A percentile compares a stretch with the other conserved stretches of the same genome.
phyloP scores from a whole-genome alignment of 2,888 invertebrate species.

The Tenthredo scrophulariae region DNA sequence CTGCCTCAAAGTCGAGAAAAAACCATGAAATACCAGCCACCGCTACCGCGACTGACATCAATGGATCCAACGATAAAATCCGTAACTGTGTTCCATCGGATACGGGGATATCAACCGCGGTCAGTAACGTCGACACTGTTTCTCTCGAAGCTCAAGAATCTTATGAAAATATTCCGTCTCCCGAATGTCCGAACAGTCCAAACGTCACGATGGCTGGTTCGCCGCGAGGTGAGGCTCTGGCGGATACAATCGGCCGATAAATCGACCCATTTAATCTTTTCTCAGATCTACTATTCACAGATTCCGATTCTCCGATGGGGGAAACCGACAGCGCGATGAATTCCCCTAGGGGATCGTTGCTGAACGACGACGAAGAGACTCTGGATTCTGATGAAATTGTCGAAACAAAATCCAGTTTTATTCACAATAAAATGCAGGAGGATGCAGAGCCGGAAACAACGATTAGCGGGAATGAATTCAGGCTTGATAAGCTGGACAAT shows the following conservation, averaged over 20 bases:
- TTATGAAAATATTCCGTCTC: conserved; percentile 69
- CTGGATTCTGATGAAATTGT: conserved; percentile 72
- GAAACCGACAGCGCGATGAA: conserved; percentile 74
- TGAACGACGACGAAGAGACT: conserved; percentile 71
- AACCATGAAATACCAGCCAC: conserved; percentile 67
- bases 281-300: conserved; percentile 50
- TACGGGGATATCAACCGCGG: conserved; percentile 59
- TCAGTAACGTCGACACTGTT: conserved; percentile 67
- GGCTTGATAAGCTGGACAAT: conserved; percentile 62
- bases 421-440: conserved; percentile 70
- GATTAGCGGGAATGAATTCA: conserved; percentile 61
- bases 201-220: conserved; percentile 74
- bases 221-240: conserved; percentile 69
- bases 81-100: not conserved
- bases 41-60: not conserved
- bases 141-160: conserved; percentile 69
- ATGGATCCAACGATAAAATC: not conserved
- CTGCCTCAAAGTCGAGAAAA: conserved; percentile 72
- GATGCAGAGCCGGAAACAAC: not conserved
- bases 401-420: conserved; percentile 71
- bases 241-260: not conserved
- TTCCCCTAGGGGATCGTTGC: conserved; percentile 71
- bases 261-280: not conserved
- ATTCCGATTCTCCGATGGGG: conserved; percentile 69
- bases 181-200: conserved; percentile 74